A percentile compares a stretch with the other conserved stretches of the same genome.
Conservation (phyloP, 2,888 invertebrate genomes). For the Branchinecta sandiegonensis region DNA sequence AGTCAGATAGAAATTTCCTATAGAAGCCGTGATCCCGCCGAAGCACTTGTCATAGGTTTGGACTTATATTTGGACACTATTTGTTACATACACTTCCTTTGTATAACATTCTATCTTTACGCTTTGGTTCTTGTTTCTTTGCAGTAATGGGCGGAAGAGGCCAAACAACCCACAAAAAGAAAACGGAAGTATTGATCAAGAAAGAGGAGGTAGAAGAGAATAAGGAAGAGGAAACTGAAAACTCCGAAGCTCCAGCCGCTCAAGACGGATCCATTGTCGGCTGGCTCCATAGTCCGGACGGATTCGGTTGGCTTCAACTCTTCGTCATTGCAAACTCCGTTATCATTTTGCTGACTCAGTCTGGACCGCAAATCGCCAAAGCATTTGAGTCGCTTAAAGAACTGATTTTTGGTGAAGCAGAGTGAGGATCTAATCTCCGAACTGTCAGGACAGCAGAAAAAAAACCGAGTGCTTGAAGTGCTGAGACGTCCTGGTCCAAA, state of each 20-base stretch:
- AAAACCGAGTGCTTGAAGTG: too few relatives aligned
- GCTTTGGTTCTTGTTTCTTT: too few relatives aligned
- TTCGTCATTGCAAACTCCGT: not conserved
- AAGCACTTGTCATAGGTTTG: too few relatives aligned
- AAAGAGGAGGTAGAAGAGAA: not conserved
- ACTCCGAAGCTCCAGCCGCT: not conserved
- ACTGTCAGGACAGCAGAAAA: too few relatives aligned
- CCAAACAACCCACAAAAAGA: conserved; percentile 10
- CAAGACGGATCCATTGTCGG: conserved; percentile 3
- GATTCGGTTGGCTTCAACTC: not conserved
- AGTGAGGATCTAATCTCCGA: too few relatives aligned
- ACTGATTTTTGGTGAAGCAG: not conserved
- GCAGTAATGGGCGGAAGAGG: conserved; percentile 10
- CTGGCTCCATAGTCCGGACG: not conserved
- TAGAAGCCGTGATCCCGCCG: too few relatives aligned
- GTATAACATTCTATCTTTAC: too few relatives aligned
- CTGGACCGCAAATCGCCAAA: not conserved
- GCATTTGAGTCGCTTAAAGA: not conserved
- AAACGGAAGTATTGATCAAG: not conserved
- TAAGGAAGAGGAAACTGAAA: not conserved
- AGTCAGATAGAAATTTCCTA: too few relatives aligned
- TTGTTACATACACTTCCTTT: too few relatives aligned
- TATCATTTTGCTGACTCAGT: not conserved
- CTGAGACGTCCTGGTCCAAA: too few relatives aligned
- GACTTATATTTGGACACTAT: too few relatives aligned